These are phyloP conservation scores for Colinus virginianus DNA, from an alignment of 2,113 vertebrate species.

Conservation along the genomic window DNA sequence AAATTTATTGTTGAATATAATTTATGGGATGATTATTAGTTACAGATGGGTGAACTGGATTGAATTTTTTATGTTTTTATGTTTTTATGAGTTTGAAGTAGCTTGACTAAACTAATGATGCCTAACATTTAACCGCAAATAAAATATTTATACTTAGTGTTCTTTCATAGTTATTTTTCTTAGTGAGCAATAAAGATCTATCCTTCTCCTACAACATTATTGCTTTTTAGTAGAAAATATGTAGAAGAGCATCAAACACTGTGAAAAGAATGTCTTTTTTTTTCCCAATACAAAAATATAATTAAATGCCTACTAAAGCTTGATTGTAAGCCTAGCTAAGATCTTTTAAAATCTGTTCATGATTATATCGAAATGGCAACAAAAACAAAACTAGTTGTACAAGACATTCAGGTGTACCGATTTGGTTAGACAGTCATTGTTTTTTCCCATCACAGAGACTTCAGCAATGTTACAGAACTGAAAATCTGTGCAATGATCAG, in stretches of 20 bases:
- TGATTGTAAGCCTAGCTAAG: background rate
- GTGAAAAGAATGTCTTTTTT: background rate
- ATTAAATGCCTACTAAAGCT: background rate
- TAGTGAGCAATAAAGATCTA: background rate
- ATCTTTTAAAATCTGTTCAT: background rate
- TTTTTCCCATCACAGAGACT: background rate
- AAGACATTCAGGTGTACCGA: background rate
- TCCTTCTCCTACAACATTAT: background rate
- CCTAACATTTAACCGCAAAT: background rate
- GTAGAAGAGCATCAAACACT: background rate
- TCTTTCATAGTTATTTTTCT: background rate
- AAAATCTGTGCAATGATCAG: background rate
- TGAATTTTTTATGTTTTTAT: constrained; percentile 30
- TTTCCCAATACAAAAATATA: background rate
- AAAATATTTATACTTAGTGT: background rate
- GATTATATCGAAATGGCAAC: background rate
- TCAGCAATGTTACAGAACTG: background rate
- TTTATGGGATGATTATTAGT: constrained; percentile 21
- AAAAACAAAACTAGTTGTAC: background rate
- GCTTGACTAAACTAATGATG: constrained; percentile 28
- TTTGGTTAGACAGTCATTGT: background rate
- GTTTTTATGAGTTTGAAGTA: background rate
- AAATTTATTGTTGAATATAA: constrained; percentile 42
- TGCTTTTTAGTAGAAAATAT: background rate
- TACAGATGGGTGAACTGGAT: constrained; percentile 27